Evolutionary conservation across 2,113 vertebrate genomes (phyloP).

Genomic region (Rissa tridactyla): DNA sequence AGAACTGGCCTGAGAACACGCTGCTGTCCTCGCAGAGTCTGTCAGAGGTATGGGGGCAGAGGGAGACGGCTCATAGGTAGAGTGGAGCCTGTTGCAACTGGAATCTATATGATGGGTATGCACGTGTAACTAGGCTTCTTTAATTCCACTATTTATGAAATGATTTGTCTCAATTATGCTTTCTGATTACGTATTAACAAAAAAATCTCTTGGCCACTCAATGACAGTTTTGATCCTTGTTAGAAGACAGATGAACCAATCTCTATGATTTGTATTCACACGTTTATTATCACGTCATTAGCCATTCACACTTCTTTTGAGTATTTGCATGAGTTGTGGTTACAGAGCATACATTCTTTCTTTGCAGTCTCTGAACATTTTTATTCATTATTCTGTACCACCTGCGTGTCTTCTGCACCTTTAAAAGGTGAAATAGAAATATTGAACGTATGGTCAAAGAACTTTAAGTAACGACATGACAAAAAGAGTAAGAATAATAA

Average conservation of each 20-base stretch:
- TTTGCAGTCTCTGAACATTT: not conserved
- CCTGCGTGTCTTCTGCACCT: not conserved
- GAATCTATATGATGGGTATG: not conserved
- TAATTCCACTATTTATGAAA: not conserved
- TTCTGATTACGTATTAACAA: not conserved
- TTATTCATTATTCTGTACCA: not conserved
- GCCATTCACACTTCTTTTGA: not conserved
- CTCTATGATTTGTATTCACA: not conserved
- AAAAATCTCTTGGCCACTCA: not conserved
- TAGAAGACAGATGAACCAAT: not conserved
- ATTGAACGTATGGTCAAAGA: not conserved
- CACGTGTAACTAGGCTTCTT: not conserved
- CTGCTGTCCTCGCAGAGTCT: not conserved
- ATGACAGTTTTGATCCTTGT: not conserved
- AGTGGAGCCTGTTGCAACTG: not conserved
- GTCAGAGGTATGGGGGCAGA: not conserved
- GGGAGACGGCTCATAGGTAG: not conserved
- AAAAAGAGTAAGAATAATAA: not conserved
- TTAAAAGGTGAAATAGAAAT: not conserved
- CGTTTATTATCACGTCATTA: not conserved
- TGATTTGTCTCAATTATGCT: not conserved
- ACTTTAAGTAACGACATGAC: not conserved
- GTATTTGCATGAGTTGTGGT: not conserved
- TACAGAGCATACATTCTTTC: not conserved
- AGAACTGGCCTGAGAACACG: not conserved